Conservation (phyloP, 2,797 vertebrate species). For the Salarias fasciatus region DNA sequence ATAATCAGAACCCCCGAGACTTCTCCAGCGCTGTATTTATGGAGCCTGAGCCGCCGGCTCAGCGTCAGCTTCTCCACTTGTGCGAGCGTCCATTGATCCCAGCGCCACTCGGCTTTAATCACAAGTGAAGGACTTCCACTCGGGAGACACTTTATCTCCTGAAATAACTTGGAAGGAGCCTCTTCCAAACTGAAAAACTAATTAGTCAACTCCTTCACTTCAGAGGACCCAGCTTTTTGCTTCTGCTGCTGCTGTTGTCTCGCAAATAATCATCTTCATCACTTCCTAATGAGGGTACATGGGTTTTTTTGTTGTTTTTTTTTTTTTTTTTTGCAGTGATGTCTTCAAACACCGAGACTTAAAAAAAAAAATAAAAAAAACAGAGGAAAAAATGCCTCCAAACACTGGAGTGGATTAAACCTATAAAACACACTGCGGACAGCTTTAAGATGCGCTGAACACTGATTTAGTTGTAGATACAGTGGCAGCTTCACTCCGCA, state of each 20-base stretch:
- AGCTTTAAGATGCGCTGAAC: too few relatives aligned
- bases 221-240: conserved; percentile 9
- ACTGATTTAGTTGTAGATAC: too few relatives aligned
- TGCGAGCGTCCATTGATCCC: too few relatives aligned
- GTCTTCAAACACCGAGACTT: not conserved
- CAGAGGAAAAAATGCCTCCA: not conserved
- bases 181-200: conserved; percentile 29
- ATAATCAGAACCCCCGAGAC: conserved; percentile 14
- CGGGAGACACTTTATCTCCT: conserved; percentile 12
- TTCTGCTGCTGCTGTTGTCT: conserved; percentile 11
- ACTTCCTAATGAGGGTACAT: conserved; percentile 21
- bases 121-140: conserved; percentile 28
- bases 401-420: not conserved
- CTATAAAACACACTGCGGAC: too few relatives aligned
- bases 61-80: too few relatives aligned
- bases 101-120: conserved; percentile 19
- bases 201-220: conserved; percentile 40
- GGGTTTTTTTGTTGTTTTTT: too few relatives aligned
- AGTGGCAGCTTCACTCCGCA: too few relatives aligned
- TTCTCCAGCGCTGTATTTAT: not conserved
- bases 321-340: conserved; percentile 1
- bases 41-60: not conserved
- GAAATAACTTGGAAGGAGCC: conserved; percentile 8
- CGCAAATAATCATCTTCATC: conserved; percentile 11
- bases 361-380: too few relatives aligned